Evolutionary conservation across 2,888 invertebrate genomes (phyloP).

Genomic region (Ormyrus labotus): DNA sequence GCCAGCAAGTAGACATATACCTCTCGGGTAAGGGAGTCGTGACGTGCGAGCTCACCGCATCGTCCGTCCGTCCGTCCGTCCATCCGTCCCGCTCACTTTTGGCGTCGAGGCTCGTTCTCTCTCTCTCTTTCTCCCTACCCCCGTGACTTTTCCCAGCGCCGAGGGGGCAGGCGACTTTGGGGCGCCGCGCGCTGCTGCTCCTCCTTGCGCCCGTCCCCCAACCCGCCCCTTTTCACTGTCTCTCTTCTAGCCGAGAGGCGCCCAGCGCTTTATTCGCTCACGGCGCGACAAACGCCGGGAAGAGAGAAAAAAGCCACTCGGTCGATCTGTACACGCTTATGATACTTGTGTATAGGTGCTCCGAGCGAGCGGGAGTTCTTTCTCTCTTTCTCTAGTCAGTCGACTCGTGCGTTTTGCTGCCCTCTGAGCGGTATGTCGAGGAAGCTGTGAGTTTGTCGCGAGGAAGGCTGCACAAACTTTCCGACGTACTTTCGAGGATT

Average conservation of each 20-base stretch:
- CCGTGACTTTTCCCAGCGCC: neutral
- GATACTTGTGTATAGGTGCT: slow-evolving; percentile 29
- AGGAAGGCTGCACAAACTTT: slow-evolving; percentile 18
- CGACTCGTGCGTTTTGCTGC: slow-evolving; percentile 64
- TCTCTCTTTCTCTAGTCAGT: slow-evolving; percentile 59
- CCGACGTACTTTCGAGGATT: neutral
- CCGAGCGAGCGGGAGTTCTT: neutral
- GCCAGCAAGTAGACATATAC: neutral
- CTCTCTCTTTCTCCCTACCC: neutral
- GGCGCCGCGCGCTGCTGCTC: slow-evolving; percentile 54
- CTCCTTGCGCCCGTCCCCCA: slow-evolving; percentile 62
- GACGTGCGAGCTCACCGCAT: neutral
- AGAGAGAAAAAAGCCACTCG: slow-evolving; percentile 64
- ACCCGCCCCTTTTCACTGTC: slow-evolving; percentile 62
- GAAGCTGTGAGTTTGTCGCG: slow-evolving; percentile 14
- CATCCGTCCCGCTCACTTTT: slow-evolving; percentile 25
- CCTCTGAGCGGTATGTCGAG: slow-evolving; percentile 48
- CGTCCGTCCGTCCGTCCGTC: neutral
- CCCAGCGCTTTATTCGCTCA: slow-evolving; percentile 71
- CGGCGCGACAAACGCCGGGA: slow-evolving; percentile 64
- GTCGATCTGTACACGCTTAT: slow-evolving; percentile 45
- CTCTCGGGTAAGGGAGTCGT: no score
- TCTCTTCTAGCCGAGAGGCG: slow-evolving; percentile 58
- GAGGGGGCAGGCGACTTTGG: slow-evolving; percentile 2
- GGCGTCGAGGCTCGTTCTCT: neutral